Evolutionary conservation across 2,113 vertebrate genomes (phyloP).

Genomic region (Gymnogyps californianus): DNA sequence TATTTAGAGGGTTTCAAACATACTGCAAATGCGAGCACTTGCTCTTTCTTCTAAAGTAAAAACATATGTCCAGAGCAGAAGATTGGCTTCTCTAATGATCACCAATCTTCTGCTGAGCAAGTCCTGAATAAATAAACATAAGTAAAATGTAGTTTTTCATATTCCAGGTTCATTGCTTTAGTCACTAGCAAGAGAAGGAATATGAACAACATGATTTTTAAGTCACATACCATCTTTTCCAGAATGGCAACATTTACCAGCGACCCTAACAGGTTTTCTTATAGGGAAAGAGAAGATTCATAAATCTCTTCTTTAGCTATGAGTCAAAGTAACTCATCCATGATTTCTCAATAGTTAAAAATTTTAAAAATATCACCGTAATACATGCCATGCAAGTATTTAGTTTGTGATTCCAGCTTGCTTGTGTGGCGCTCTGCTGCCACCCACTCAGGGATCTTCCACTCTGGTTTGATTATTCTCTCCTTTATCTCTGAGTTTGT

Average conservation of each 20-base stretch:
- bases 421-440: neutral
- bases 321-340: neutral
- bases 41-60: neutral
- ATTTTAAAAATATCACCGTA: no score
- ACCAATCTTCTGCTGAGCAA: neutral
- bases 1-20: neutral
- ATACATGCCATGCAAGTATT: neutral
- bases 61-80: rapidly evolving
- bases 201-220: neutral
- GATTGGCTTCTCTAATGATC: neutral
- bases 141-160: neutral
- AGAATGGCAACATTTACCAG: neutral
- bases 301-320: neutral
- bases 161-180: neutral
- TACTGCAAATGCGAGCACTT: rapidly evolving
- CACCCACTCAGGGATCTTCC: neutral
- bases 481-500: neutral
- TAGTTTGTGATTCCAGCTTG: neutral
- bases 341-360: neutral
- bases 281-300: neutral
- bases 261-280: neutral
- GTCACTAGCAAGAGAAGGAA: neutral
- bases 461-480: neutral
- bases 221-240: neutral
- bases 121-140: neutral